A percentile compares a stretch with the other conserved stretches of the same genome.
These are phyloP conservation scores for Gymnarchus niloticus DNA, from an alignment of 2,113 vertebrate species.

Conservation along the genomic window DNA sequence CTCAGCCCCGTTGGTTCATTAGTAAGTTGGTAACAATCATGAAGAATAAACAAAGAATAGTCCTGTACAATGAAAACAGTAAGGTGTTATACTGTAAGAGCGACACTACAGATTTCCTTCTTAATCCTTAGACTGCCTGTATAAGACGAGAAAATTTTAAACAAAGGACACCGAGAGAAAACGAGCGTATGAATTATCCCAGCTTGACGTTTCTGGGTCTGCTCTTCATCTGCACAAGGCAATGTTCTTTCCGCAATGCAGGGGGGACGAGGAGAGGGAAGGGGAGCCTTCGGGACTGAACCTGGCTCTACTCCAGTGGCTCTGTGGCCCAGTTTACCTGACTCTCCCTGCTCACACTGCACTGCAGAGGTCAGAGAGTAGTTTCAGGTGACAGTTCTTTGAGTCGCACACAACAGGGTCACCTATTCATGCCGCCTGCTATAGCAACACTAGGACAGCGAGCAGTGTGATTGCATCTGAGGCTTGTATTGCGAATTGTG, in stretches of 20 bases:
- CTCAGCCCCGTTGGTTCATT: not conserved
- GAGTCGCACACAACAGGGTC: not conserved
- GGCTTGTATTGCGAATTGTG: not conserved
- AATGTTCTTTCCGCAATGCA: constrained; percentile 28
- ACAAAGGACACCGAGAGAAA: not conserved
- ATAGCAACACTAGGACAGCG: not conserved
- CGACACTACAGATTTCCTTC: not conserved
- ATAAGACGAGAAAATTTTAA: not conserved
- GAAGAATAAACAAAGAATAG: not conserved
- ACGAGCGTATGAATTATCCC: constrained; percentile 34
- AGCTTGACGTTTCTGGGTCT: constrained; percentile 49
- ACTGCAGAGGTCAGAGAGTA: constrained; percentile 28
- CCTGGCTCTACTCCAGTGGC: constrained; percentile 20
- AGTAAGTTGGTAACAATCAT: not conserved
- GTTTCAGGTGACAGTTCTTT: constrained; percentile 5
- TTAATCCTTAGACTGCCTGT: not conserved
- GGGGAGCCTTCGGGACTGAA: constrained; percentile 24
- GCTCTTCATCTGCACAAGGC: constrained; percentile 22
- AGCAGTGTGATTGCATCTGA: not conserved
- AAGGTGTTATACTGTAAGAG: not conserved
- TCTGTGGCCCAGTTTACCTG: constrained; percentile 57
- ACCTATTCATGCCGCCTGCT: not conserved
- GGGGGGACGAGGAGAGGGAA: constrained; percentile 10
- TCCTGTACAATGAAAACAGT: not conserved
- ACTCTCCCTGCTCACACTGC: constrained; percentile 45